phyloP scores from a whole-genome alignment of 1,140 invertebrate genomes.

The Drosophila pallidifrons region DNA sequence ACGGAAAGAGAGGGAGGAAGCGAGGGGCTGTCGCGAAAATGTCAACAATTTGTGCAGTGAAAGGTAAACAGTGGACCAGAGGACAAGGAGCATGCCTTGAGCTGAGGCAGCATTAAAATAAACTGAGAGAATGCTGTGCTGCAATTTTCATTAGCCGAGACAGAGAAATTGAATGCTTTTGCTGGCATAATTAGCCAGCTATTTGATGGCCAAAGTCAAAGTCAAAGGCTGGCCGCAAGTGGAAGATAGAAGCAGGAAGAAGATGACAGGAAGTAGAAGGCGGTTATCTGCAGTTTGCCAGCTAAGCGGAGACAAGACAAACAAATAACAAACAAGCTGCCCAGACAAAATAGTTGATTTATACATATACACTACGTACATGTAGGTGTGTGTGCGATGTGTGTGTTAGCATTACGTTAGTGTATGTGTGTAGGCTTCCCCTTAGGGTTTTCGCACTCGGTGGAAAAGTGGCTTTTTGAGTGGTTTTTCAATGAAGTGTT shows the following conservation, averaged over 20 bases:
- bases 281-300: not conserved
- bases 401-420: not conserved
- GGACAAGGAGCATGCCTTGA: constrained; percentile 44
- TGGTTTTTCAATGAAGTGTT: constrained; percentile 84
- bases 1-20: not conserved
- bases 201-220: constrained; percentile 55
- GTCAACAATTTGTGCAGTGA: constrained; percentile 61
- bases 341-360: constrained; percentile 55
- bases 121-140: constrained; percentile 30
- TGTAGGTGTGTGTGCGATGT: not conserved
- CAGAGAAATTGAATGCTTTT: constrained; percentile 1
- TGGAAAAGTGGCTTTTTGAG: constrained; percentile 73
- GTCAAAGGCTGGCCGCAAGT: constrained; percentile 32
- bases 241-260: not conserved
- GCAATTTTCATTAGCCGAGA: constrained; percentile 42
- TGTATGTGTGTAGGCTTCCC: not conserved
- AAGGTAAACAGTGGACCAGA: constrained; percentile 50
- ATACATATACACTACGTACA: not conserved
- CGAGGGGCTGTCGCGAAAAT: constrained; percentile 45
- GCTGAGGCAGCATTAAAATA: constrained; percentile 16
- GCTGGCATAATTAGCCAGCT: constrained; percentile 45
- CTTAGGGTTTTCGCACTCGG: constrained; percentile 55
- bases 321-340: constrained; percentile 38
- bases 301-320: constrained; percentile 12
- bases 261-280: constrained; percentile 3